Evolutionary conservation across 2,888 invertebrate genomes (phyloP).

Genomic region (Pinctada fucata): DNA sequence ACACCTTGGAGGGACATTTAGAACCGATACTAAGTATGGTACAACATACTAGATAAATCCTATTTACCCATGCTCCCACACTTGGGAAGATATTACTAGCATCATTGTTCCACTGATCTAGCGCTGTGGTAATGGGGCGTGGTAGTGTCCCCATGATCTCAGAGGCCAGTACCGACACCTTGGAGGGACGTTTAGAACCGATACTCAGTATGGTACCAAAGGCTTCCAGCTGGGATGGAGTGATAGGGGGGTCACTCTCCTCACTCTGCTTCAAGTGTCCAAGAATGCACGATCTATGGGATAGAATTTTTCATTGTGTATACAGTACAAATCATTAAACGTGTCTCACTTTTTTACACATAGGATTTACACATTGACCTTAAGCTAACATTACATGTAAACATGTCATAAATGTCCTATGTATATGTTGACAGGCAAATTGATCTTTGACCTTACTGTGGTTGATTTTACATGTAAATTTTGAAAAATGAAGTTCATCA

Average conservation of each 20-base stretch:
- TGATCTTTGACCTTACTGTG: too few species aligned
- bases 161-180: slow-evolving; percentile 78
- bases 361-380: too few species aligned
- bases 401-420: too few species aligned
- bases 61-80: slow-evolving; percentile 79
- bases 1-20: slow-evolving; percentile 74
- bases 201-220: slow-evolving; percentile 77
- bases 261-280: slow-evolving; percentile 53
- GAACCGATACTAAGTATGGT: slow-evolving; percentile 78
- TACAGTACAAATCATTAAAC: neutral
- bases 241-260: slow-evolving; percentile 56
- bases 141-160: slow-evolving; percentile 80
- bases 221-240: slow-evolving; percentile 70
- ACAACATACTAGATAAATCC: slow-evolving; percentile 30
- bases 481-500: too few species aligned
- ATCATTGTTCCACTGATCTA: slow-evolving; percentile 82
- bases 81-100: slow-evolving; percentile 80
- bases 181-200: slow-evolving; percentile 75
- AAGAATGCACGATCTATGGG: slow-evolving; percentile 64
- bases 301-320: slow-evolving; percentile 6
- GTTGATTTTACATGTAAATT: too few species aligned
- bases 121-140: slow-evolving; percentile 79
- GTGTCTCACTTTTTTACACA: too few species aligned
- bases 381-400: too few species aligned
- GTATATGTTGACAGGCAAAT: too few species aligned